Evolutionary conservation across 2,888 invertebrate species (phyloP), one percentile per base, ranked within the genome.

Genomic region (Nemotelus pantherinus): DNA sequence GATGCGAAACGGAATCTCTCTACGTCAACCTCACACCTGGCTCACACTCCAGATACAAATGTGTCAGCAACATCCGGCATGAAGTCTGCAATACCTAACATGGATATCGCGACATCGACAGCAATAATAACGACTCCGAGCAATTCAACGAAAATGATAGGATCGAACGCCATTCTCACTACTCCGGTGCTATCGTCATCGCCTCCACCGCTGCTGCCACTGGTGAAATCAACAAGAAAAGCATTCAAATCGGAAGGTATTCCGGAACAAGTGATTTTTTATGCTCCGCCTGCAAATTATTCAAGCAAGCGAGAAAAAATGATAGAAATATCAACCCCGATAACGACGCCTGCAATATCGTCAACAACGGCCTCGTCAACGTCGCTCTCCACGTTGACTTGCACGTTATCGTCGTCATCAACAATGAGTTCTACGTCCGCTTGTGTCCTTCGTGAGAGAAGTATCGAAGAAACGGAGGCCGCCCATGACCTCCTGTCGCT

Each of bases 381-480:
- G 64, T 67, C 70, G 67, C 50, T 57, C 41, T 10, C 53, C 10
- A 7, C 75, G 77, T n/a, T 55, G 53, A 50, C 25, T 44, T 41
- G 57, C 65, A 44, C 53, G 9, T 58, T 58, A 67, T 76, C 67
- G 9, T 3, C 41, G 47, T 7, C 63, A 53, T 43, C 77, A n/a
- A 64, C 63, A 44, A 57, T 65, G 10, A 55, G 9, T 7, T 81
- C 41, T 80, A 82, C n/a, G 68, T 80, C 78, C 53, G 44, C 70
- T 3, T 48, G 60, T 25, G 53, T 83, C 5, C 86, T 85, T 79
- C 88, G 88, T n/a, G 89, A 89, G 83, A 90, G 92, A 75, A 92
- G 92, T 82, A 91, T 93, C 45, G 95, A 94, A 83, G 96, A 96
- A 87, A 95, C 95, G 7, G 95, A 95, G 88, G 95, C 95, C 50